These are phyloP conservation scores for Caenorhabditis sinica DNA, from an alignment of 2,888 invertebrate genomes.

Conservation along the genomic window DNA sequence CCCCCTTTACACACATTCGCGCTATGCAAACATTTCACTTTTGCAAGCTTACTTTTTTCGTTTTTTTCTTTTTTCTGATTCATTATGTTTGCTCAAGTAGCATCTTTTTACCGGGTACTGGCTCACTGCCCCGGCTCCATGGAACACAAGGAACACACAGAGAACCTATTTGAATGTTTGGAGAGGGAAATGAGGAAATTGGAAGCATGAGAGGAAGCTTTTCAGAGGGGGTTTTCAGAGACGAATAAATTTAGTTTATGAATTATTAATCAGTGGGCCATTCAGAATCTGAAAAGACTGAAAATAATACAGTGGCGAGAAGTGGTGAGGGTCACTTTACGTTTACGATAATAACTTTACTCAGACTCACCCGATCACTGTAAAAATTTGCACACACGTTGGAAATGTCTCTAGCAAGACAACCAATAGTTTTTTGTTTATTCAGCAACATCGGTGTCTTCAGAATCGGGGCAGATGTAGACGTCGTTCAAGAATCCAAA, in stretches of 20 bases:
- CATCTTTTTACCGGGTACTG: constrained; percentile 13
- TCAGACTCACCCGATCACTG: too few relatives aligned
- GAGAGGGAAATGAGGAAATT: neutral
- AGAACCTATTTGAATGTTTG: neutral
- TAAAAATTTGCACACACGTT: too few relatives aligned
- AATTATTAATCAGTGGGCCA: neutral
- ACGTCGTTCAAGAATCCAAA: too few relatives aligned
- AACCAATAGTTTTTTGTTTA: too few relatives aligned
- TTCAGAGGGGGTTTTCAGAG: neutral
- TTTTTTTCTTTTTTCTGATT: constrained; percentile 16
- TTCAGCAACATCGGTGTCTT: too few relatives aligned
- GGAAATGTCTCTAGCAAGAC: too few relatives aligned
- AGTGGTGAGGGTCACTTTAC: too few relatives aligned
- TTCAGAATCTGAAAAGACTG: too few relatives aligned
- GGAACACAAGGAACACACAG: constrained; percentile 33
- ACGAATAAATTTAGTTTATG: neutral
- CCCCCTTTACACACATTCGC: neutral
- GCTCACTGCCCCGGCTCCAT: neutral
- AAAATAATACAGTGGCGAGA: too few relatives aligned
- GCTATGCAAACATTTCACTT: constrained; percentile 31
- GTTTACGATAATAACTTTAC: too few relatives aligned
- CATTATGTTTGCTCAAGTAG: constrained; percentile 42
- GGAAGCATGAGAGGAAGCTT: neutral
- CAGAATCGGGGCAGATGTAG: too few relatives aligned
- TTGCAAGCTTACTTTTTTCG: constrained; percentile 21